Percentiles rank a stretch among this genome's conserved stretches.
These are phyloP conservation scores for Haemorhous mexicanus DNA, from an alignment of 2,113 vertebrate species.

Conservation along the genomic window DNA sequence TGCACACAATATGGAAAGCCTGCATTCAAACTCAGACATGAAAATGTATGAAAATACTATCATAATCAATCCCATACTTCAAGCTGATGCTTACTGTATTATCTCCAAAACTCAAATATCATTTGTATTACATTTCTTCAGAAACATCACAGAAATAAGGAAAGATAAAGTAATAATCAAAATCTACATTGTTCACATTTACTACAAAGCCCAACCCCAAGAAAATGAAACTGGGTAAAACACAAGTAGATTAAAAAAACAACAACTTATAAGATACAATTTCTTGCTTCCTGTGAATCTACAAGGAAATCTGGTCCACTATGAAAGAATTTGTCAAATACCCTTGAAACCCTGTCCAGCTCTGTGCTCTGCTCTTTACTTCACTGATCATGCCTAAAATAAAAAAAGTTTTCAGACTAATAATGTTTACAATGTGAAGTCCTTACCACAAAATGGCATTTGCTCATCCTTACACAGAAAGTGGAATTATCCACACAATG, in stretches of 20 bases:
- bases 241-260: neutral
- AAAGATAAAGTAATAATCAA: slow-evolving; percentile 16
- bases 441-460: neutral
- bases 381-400: neutral
- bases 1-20: neutral
- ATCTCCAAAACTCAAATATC: neutral
- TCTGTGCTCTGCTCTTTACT: neutral
- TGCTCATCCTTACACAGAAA: neutral
- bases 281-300: neutral
- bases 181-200: neutral
- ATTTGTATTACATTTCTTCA: neutral
- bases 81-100: neutral
- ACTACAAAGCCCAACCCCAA: neutral
- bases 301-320: neutral
- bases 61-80: neutral
- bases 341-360: neutral
- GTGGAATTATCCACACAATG: neutral
- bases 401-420: neutral
- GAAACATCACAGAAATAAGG: neutral
- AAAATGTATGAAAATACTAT: neutral
- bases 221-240: neutral
- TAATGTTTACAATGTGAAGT: neutral
- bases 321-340: neutral
- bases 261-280: neutral
- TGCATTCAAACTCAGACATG: neutral